Conservation (phyloP, 35 echinoderm and acorn worm species). For the Holothuria glaberrima region DNA sequence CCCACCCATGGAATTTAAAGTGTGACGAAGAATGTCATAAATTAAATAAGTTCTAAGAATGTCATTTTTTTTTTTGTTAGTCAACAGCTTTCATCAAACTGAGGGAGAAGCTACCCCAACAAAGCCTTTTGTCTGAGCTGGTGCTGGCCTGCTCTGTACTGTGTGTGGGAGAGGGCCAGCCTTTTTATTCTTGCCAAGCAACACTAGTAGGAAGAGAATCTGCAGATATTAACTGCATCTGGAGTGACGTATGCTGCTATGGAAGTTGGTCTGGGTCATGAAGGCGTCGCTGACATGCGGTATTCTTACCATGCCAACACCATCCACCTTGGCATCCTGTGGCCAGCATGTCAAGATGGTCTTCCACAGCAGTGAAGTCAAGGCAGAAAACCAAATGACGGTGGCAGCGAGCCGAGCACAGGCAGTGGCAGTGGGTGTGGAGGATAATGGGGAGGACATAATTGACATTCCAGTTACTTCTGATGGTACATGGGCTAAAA, state of each 20-base stretch:
- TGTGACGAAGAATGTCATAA: too few relatives aligned
- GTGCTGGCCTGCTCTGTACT: too few relatives aligned
- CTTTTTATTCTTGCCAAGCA: too few relatives aligned
- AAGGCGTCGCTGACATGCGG: slow-evolving; percentile 4
- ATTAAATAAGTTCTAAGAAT: too few relatives aligned
- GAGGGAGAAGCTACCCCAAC: too few relatives aligned
- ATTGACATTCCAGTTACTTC: slow-evolving; percentile 12
- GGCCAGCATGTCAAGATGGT: neutral
- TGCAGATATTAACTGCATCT: neutral
- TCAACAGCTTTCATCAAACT: too few relatives aligned
- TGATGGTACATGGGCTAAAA: slow-evolving; percentile 8
- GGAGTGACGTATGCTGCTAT: neutral
- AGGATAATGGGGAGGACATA: neutral
- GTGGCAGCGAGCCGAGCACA: neutral
- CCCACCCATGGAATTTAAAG: too few relatives aligned
- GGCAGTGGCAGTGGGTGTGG: neutral
- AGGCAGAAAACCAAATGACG: neutral
- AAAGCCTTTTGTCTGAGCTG: too few relatives aligned
- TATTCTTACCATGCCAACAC: neutral
- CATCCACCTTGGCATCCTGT: neutral
- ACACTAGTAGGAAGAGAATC: neutral
- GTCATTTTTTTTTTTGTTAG: too few relatives aligned
- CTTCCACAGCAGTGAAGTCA: neutral
- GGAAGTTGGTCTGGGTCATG: slow-evolving; percentile 5
- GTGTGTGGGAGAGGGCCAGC: too few relatives aligned